phyloP scores from a whole-genome alignment of 2,888 invertebrate species.

The Tipula unca region DNA sequence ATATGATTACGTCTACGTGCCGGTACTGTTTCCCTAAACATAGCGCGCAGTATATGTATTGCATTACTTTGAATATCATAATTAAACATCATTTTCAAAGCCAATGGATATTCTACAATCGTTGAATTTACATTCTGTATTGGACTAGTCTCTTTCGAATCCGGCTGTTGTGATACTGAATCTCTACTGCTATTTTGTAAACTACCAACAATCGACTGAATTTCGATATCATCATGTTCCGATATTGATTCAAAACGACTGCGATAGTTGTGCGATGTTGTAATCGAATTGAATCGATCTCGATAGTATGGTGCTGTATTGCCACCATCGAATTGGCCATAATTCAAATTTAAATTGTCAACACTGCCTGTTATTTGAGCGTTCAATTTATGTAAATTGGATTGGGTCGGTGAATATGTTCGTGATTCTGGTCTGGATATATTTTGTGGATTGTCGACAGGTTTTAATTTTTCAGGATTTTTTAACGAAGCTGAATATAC shows the following conservation, averaged over 20 bases:
- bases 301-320: neutral
- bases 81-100: constrained; percentile 88
- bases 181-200: neutral
- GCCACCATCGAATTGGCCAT: neutral
- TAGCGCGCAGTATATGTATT: constrained; percentile 61
- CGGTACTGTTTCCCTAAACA: constrained; percentile 77
- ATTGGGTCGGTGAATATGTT: constrained; percentile 17
- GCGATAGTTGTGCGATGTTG: neutral
- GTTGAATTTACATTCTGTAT: neutral
- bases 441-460: neutral
- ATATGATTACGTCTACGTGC: constrained; percentile 46
- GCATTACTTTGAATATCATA: constrained; percentile 79
- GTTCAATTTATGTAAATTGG: neutral
- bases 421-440: neutral
- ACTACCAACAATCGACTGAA: constrained; percentile 15
- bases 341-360: constrained; percentile 34
- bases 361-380: constrained; percentile 40
- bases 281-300: neutral
- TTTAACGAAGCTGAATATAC: constrained; percentile 62
- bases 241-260: neutral
- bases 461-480: constrained; percentile 23
- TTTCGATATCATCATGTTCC: constrained; percentile 14
- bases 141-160: neutral
- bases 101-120: constrained; percentile 50
- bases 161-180: neutral